Evolutionary conservation across 2,113 vertebrate genomes (phyloP).

Genomic region (Eidolon helvum): DNA sequence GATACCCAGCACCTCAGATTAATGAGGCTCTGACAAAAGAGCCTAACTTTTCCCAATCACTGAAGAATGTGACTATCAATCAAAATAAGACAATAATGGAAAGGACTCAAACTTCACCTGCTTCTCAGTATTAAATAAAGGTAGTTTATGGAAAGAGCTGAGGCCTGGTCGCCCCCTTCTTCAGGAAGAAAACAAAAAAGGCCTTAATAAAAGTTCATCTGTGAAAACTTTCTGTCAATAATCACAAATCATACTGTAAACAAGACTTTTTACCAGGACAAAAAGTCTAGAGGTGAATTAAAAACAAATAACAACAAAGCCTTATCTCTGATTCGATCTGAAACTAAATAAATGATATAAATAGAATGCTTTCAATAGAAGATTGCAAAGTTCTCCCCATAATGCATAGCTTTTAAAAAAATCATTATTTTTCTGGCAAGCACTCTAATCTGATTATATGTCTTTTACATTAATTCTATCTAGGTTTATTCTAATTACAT

Average conservation of each 20-base stretch:
- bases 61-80: slow-evolving; percentile 8
- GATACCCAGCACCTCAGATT: slow-evolving; percentile 11
- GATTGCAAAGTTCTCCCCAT: slow-evolving; percentile 33
- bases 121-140: slow-evolving; percentile 20
- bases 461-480: slow-evolving; percentile 57
- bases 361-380: slow-evolving; percentile 31
- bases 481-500: slow-evolving; percentile 68
- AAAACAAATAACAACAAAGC: slow-evolving; percentile 18
- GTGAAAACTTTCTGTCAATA: slow-evolving; percentile 6
- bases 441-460: slow-evolving; percentile 71
- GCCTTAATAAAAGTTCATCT: neutral
- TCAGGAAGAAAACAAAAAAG: neutral
- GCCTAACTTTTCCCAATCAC: neutral
- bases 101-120: neutral
- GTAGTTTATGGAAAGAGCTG: neutral
- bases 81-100: slow-evolving; percentile 24
- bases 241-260: neutral
- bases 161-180: neutral
- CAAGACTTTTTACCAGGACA: neutral
- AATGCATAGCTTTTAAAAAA: slow-evolving; percentile 64
- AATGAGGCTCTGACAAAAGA: neutral
- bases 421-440: slow-evolving; percentile 63
- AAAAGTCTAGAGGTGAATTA: neutral
- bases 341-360: slow-evolving; percentile 35
- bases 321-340: neutral